These are phyloP conservation scores for Eumaeus atala DNA, from an alignment of 1,140 invertebrate species.

Conservation along the genomic window DNA sequence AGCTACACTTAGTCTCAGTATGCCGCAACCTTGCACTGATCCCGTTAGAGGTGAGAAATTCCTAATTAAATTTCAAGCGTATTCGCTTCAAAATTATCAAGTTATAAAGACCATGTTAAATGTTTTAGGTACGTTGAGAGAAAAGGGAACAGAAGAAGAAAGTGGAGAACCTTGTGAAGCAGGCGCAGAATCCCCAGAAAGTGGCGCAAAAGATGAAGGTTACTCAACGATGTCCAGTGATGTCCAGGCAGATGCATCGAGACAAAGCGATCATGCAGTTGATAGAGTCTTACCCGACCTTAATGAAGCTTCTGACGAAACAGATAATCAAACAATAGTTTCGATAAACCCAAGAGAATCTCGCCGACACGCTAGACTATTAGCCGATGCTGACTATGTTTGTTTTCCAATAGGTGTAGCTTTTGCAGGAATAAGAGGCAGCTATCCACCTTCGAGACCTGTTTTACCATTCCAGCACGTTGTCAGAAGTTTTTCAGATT, in stretches of 20 bases:
- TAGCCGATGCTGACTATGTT: conserved; percentile 78
- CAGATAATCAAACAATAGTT: conserved; percentile 74
- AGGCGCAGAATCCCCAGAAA: conserved; percentile 80
- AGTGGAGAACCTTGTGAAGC: conserved; percentile 66
- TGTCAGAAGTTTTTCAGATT: conserved; percentile 83
- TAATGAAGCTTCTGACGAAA: conserved; percentile 82
- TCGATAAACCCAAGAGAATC: conserved; percentile 73
- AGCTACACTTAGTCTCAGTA: conserved; percentile 78
- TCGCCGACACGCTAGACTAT: conserved; percentile 68
- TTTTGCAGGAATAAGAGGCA: conserved; percentile 79
- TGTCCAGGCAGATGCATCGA: conserved; percentile 81
- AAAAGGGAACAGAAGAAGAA: conserved; percentile 68
- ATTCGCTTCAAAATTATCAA: not conserved
- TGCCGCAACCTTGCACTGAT: conserved; percentile 66
- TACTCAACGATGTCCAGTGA: conserved; percentile 94
- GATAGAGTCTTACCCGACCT: conserved; percentile 79
- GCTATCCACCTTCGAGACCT: conserved; percentile 80
- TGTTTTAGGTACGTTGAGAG: conserved; percentile 44
- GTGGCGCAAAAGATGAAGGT: conserved; percentile 87
- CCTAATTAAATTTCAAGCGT: not conserved
- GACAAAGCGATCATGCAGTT: conserved; percentile 73
- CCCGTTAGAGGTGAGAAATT: conserved; percentile 33
- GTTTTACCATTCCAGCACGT: conserved; percentile 82
- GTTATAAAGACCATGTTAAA: not conserved
- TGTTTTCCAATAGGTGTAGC: conserved; percentile 81